A percentile compares a stretch with the other conserved stretches of the same genome.
Conservation (phyloP, 2,888 invertebrate species). For the Neoascia interrupta region DNA sequence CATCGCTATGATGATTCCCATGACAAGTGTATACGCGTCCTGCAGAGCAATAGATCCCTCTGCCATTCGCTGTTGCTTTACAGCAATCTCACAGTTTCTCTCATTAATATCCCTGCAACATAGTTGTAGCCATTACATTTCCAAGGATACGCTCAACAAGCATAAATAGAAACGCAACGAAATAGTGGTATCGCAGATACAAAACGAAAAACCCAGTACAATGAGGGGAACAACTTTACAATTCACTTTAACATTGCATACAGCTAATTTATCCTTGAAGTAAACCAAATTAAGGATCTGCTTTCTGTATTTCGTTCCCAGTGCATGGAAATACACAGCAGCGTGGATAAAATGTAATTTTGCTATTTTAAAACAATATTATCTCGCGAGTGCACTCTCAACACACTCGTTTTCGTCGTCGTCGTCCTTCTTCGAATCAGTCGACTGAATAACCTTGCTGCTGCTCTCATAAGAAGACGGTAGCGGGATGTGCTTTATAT, state of each 20-base stretch:
- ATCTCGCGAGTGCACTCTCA: conserved; percentile 47
- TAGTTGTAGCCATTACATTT: conserved; percentile 11
- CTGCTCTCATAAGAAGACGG: background rate
- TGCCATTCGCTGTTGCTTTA: background rate
- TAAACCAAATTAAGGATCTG: conserved; percentile 52
- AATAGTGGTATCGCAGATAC: background rate
- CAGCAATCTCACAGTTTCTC: conserved; percentile 34
- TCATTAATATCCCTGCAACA: conserved; percentile 42
- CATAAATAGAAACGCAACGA: conserved; percentile 24
- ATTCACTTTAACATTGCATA: conserved; percentile 42
- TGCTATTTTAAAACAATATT: conserved; percentile 58
- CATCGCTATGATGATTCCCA: conserved; percentile 5
- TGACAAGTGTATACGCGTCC: background rate
- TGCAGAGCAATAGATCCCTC: background rate
- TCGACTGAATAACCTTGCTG: background rate
- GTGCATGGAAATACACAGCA: conserved; percentile 11
- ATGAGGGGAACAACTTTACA: conserved; percentile 1
- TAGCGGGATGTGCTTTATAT: conserved; percentile 12
- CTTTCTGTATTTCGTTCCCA: conserved; percentile 19
- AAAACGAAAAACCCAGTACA: background rate
- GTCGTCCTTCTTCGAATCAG: background rate
- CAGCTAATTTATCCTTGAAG: conserved; percentile 57
- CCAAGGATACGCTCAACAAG: conserved; percentile 25
- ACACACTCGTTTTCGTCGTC: conserved; percentile 18
- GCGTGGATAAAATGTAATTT: conserved; percentile 52